phyloP scores from a whole-genome alignment of 2,113 vertebrate genomes.

The Pipa parva region DNA sequence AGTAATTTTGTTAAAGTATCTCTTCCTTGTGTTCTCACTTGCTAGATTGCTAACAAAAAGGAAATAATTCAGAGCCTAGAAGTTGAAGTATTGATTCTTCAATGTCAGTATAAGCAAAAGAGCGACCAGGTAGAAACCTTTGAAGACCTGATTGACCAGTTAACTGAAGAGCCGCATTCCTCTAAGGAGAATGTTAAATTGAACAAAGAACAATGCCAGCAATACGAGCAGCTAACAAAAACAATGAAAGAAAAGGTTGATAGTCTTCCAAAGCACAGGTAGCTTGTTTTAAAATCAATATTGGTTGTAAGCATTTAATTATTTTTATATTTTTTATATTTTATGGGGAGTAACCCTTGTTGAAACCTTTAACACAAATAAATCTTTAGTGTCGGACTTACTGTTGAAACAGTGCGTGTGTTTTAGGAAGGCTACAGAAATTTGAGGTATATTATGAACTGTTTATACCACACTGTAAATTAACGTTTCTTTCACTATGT shows the following conservation, averaged over 20 bases:
- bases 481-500: too few species aligned
- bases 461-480: too few species aligned
- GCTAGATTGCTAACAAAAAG: constrained; percentile 47
- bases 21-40: constrained; percentile 16
- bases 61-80: constrained; percentile 40
- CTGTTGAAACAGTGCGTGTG: too few species aligned
- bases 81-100: constrained; percentile 54
- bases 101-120: constrained; percentile 52
- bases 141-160: constrained; percentile 56
- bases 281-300: not conserved
- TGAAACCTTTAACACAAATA: too few species aligned
- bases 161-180: constrained; percentile 56
- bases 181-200: constrained; percentile 47
- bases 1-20: not conserved
- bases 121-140: constrained; percentile 55
- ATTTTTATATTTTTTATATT: too few species aligned
- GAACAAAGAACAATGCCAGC: constrained; percentile 47
- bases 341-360: too few species aligned
- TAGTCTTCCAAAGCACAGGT: constrained; percentile 53
- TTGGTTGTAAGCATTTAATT: not conserved
- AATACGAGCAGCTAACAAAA: constrained; percentile 43
- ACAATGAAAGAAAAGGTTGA: constrained; percentile 46
- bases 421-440: too few species aligned
- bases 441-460: too few species aligned
- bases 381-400: too few species aligned